Evolutionary conservation across 2,113 vertebrate species (phyloP).

Genomic region (Cariama cristata): DNA sequence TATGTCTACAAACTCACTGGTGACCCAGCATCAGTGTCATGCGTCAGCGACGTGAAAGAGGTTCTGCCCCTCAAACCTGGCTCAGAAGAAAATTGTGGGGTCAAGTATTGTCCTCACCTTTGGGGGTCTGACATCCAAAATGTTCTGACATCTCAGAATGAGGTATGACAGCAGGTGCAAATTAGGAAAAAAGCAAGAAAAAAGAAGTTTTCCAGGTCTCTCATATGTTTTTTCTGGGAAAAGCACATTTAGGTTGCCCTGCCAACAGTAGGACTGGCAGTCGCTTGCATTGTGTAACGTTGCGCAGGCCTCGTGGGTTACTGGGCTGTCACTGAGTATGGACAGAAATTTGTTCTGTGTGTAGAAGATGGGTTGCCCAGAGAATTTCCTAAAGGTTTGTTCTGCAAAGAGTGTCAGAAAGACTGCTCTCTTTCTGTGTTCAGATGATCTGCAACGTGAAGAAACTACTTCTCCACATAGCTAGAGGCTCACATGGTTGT

Average conservation of each 20-base stretch:
- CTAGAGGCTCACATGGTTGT: background rate
- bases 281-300: accelerated
- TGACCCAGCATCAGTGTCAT: background rate
- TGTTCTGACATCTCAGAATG: background rate
- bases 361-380: background rate
- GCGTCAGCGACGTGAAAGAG: accelerated
- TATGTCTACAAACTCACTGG: background rate
- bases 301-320: background rate
- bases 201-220: background rate
- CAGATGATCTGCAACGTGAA: background rate
- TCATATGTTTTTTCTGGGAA: background rate
- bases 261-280: background rate
- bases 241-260: background rate
- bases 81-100: background rate
- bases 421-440: background rate
- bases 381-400: background rate
- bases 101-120: background rate
- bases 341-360: background rate
- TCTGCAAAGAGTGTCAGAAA: background rate
- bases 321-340: background rate
- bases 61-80: background rate
- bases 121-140: background rate
- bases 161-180: background rate
- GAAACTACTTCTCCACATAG: background rate
- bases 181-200: background rate